phyloP scores from a whole-genome alignment of 1,140 invertebrate species.

The Solenopsis fugax region DNA sequence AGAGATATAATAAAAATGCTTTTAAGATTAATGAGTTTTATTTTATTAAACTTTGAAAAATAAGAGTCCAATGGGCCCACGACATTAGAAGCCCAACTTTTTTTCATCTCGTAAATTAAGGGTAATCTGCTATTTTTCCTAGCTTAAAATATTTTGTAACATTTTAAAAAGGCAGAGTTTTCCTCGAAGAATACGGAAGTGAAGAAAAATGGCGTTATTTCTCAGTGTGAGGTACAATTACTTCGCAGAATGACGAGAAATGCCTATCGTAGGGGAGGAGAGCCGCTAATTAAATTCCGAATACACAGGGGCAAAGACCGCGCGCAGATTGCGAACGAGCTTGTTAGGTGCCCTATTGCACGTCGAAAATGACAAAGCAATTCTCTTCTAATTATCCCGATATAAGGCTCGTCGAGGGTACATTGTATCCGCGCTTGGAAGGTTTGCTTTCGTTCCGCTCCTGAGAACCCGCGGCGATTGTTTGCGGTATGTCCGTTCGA shows the following conservation, averaged over 20 bases:
- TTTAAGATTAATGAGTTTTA: too few relatives aligned
- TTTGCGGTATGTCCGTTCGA: constrained; percentile 24
- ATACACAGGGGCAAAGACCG: neutral
- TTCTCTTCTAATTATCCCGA: constrained; percentile 44
- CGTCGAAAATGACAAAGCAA: constrained; percentile 61
- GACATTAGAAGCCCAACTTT: too few relatives aligned
- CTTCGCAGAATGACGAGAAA: neutral
- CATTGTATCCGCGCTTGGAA: neutral
- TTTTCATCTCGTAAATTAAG: too few relatives aligned
- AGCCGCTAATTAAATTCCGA: constrained; percentile 41
- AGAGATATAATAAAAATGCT: too few relatives aligned
- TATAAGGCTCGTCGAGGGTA: constrained; percentile 26
- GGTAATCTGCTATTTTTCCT: neutral
- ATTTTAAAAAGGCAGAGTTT: neutral
- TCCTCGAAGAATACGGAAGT: neutral
- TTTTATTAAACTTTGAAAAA: too few relatives aligned
- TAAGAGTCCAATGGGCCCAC: too few relatives aligned
- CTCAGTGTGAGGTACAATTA: neutral
- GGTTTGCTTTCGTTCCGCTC: constrained; percentile 46
- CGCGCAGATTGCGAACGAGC: constrained; percentile 17
- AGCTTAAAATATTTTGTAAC: neutral
- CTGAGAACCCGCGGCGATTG: constrained; percentile 37
- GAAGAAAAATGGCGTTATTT: neutral
- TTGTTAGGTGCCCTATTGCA: constrained; percentile 30
- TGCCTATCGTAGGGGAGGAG: neutral